Evolutionary conservation across 2,113 vertebrate species (phyloP), one percentile per base, ranked within the genome.

Genomic region (Leptocoma aspasia): DNA sequence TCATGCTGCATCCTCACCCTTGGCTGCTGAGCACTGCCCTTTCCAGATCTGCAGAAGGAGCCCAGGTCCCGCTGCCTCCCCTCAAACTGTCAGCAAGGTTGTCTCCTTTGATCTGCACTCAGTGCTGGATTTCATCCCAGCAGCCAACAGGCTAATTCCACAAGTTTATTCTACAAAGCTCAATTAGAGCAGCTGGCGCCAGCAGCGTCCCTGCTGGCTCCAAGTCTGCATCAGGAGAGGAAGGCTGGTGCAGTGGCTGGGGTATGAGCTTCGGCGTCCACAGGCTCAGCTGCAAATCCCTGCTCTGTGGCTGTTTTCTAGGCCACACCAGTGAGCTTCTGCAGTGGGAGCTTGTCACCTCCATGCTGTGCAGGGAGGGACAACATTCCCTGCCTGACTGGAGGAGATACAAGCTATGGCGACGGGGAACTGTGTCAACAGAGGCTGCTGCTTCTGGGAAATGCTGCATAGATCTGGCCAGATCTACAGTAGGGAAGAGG

Each of bases 101-200:
- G 64, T 77, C 52, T 86, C 56, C 86, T 96, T 92, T 94, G 92
- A 93, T 95, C 94, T 89, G 79, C 76, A 56, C 77, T 96, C 76
- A 68, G 85, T 2, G 8, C 82, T 92, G 92, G 88, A 95, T 96
- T 94, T 94, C 83, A 86, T 96, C 92, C 88, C 86, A 90, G 96
- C 93, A 95, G 87, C 92, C 79, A 96, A 95, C 94, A 90, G 93
- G 94, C 94, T 95, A 92, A 96, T 96, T 93, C 94, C 60, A 81
- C 82, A 90, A 83, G 94, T 96, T 97, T 95, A 93, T 92, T 96
- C 92, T 88, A 68, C 95, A 93, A 86, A 90, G 90, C 93, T 95
- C 90, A 92, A 83, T 95, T 95, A 97, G 85, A 93, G 94, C 88
- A 94, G 79, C 93, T 96, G 93, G 94, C 11, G 11, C 92, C 56